These are phyloP conservation scores for Brachypodius melanocephalos DNA, from an alignment of 2,113 vertebrate genomes.

Conservation along the genomic window DNA sequence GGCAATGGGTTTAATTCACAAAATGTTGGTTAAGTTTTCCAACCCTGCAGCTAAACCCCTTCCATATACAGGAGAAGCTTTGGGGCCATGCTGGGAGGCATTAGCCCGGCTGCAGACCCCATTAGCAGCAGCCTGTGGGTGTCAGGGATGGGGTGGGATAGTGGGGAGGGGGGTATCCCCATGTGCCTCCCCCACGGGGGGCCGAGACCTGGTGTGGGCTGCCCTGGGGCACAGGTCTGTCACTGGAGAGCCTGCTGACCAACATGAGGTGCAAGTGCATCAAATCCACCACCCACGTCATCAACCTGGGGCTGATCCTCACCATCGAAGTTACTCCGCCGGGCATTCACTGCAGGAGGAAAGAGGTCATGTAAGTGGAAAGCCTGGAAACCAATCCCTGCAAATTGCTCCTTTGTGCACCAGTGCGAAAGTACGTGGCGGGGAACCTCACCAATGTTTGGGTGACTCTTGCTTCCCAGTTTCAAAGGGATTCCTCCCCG, in stretches of 20 bases:
- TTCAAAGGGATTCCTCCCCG: not conserved
- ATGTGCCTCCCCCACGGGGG: too few species aligned
- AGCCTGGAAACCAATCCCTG: too few species aligned
- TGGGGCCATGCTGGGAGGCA: not conserved
- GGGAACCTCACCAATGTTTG: fast-evolving
- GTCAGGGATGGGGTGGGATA: not conserved
- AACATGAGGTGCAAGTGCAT: slow-evolving; percentile 61
- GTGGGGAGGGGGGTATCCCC: not conserved
- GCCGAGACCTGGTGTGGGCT: not conserved
- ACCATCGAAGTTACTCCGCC: not conserved
- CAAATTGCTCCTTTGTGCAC: fast-evolving
- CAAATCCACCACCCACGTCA: slow-evolving; percentile 14
- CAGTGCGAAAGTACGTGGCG: fast-evolving
- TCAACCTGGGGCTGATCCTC: slow-evolving; percentile 26
- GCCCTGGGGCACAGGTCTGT: slow-evolving; percentile 8
- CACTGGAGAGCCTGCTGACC: slow-evolving; percentile 52
- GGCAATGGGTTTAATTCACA: fast-evolving
- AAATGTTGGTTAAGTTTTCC: not conserved
- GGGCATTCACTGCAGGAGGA: slow-evolving; percentile 40
- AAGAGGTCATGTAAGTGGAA: slow-evolving; percentile 55
- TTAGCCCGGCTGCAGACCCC: not conserved
- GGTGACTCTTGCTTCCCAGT: fast-evolving
- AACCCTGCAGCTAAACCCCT: not conserved
- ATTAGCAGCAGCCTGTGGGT: fast-evolving
- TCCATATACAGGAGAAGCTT: fast-evolving